Evolutionary conservation across 2,888 invertebrate species (phyloP).

Genomic region (Ochlodes sylvanus): DNA sequence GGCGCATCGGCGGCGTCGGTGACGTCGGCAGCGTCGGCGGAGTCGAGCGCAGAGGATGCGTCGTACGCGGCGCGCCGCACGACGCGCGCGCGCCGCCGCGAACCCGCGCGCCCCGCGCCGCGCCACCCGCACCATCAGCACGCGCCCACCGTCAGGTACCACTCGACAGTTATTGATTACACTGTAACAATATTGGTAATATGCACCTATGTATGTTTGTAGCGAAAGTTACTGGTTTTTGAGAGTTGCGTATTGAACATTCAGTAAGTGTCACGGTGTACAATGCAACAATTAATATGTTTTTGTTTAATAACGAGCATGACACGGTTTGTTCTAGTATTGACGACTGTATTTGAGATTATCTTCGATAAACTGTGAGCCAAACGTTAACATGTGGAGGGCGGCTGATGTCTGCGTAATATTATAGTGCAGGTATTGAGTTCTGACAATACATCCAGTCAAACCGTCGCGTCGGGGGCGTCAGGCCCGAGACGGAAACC

Average conservation of each 20-base stretch:
- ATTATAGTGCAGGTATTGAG: not conserved
- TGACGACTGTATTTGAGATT: no score
- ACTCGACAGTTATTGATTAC: no score
- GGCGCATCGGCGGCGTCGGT: conserved; percentile 42
- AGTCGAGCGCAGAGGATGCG: conserved; percentile 65
- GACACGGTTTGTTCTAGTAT: no score
- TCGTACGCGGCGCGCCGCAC: conserved; percentile 48
- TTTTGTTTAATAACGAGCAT: no score
- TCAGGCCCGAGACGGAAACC: not conserved
- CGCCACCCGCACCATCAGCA: conserved; percentile 51
- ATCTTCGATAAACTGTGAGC: no score
- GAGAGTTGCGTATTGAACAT: no score
- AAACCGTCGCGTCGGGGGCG: not conserved
- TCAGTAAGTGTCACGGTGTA: no score
- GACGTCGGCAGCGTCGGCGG: conserved; percentile 52
- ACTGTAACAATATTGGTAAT: no score
- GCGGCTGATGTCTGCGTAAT: not conserved
- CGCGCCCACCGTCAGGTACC: conserved; percentile 57
- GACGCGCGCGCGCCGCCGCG: conserved; percentile 39
- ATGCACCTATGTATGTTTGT: no score
- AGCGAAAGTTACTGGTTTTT: no score
- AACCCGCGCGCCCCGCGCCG: conserved; percentile 43
- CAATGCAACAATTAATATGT: no score
- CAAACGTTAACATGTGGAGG: no score
- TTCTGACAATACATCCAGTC: not conserved